Evolutionary conservation across 2,797 vertebrate species (phyloP).

Genomic region (Trematomus bernacchii): DNA sequence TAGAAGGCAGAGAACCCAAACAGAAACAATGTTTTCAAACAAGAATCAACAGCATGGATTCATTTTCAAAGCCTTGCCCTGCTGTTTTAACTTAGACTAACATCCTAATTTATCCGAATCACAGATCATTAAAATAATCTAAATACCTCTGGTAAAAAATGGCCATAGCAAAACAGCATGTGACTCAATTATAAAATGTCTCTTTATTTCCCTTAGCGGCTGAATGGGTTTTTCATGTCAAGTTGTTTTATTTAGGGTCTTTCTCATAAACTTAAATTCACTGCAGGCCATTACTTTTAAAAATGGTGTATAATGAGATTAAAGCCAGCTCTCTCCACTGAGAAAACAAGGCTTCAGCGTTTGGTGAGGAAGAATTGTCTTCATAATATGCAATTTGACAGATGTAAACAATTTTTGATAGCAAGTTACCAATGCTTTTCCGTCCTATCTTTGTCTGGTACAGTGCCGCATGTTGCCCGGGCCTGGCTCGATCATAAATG

Average conservation of each 20-base stretch:
- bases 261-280: conserved; percentile 15
- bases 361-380: conserved; percentile 21
- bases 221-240: conserved; percentile 23
- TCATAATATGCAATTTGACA: conserved; percentile 51
- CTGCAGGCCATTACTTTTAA: conserved; percentile 14
- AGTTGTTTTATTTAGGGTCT: conserved; percentile 22
- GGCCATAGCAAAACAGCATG: conserved; percentile 22
- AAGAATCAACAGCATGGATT: conserved; percentile 47
- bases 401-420: conserved; percentile 36
- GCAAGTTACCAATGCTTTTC: conserved; percentile 23
- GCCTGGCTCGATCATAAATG: conserved; percentile 75
- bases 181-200: conserved; percentile 28
- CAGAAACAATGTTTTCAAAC: conserved; percentile 33
- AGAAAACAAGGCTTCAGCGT: conserved; percentile 20
- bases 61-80: conserved; percentile 15
- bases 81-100: not conserved
- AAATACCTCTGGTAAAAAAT: conserved; percentile 20
- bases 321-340: conserved; percentile 1
- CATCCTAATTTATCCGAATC: conserved; percentile 20
- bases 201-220: conserved; percentile 31
- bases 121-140: conserved; percentile 53
- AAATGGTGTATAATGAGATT: not conserved
- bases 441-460: conserved; percentile 32
- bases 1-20: conserved; percentile 12
- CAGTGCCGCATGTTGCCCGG: conserved; percentile 34